Evolutionary conservation across 2,888 invertebrate species (phyloP), one percentile per base, ranked within the genome.

Genomic region (Pseudoips prasinana): DNA sequence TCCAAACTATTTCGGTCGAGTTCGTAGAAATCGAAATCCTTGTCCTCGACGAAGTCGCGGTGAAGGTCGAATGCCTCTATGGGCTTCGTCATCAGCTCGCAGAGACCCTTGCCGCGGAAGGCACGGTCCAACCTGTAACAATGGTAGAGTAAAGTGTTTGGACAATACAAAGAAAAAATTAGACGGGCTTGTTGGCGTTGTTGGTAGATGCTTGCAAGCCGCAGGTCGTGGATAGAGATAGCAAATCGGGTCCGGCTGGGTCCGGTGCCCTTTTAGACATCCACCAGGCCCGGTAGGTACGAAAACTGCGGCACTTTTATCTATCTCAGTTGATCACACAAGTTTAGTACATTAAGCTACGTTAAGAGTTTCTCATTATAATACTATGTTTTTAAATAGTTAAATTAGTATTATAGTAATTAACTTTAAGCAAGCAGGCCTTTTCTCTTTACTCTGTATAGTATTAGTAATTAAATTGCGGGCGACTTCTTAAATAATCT

Each of bases 21-120:
- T 57, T 95, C 94, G 64, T 94, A 96, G 65, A 94, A 95, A 63
- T 96, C 95, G 58, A 93, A 95, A 51, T 94, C 92, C 14, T 90
- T 89, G 58, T 94, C 94, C 5, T 92, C 91, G 0, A 90, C 87
- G 46, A 93, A 90, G 58, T 89, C 89, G 41, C 91, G 79, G 7
- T 82, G 71, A 0, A 93, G 64, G 64, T 95, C 93, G 70, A 95
- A 91, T 17, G 92, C 90, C 46, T 92, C 88, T 26, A 94, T 89
- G 0, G 95, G 94, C 27, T 93, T 88, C 7, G 94, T 92, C 51
- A 94, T 91, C 33, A 95, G 79, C 73, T 95, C 95, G 64, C 95
- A 95, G 10, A 93, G 92, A 6, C 95, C 94, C 75, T 93, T 93
- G 0, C 92, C 92, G 34, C 92, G 90, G 48, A 93, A 93, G 0